These are phyloP conservation scores for Trogon melanurus DNA, from an alignment of 2,113 vertebrate species.

Conservation along the genomic window DNA sequence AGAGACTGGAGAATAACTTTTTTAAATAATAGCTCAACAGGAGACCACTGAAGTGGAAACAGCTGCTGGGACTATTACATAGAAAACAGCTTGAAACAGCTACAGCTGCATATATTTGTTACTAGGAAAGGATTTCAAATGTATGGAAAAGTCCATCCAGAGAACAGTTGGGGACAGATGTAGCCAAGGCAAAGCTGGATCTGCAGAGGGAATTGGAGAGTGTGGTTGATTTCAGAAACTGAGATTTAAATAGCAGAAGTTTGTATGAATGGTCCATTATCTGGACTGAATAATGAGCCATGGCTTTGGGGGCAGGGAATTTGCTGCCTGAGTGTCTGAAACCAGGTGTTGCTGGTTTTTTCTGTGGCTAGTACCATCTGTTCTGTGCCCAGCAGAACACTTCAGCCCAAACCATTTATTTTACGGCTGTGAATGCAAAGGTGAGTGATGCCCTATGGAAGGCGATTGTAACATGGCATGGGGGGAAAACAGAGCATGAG, in stretches of 20 bases:
- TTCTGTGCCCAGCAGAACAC: slow-evolving; percentile 57
- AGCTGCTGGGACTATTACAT: slow-evolving; percentile 20
- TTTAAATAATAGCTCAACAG: slow-evolving; percentile 7
- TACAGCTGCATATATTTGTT: neutral
- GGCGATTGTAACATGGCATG: neutral
- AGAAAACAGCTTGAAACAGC: slow-evolving; percentile 46
- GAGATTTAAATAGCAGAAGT: slow-evolving; percentile 63
- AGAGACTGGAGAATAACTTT: neutral
- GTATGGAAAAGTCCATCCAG: slow-evolving; percentile 29
- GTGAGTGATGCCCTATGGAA: slow-evolving; percentile 45
- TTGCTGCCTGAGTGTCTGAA: slow-evolving; percentile 42
- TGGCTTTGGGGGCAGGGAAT: slow-evolving; percentile 50
- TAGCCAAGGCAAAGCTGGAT: slow-evolving; percentile 40
- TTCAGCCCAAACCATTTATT: slow-evolving; percentile 61
- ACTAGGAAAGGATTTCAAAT: neutral
- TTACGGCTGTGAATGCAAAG: slow-evolving; percentile 18
- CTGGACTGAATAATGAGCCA: slow-evolving; percentile 61
- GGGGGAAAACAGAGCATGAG: neutral
- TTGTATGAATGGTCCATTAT: slow-evolving; percentile 54
- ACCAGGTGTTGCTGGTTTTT: slow-evolving; percentile 51
- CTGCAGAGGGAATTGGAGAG: slow-evolving; percentile 20
- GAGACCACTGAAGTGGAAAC: slow-evolving; percentile 24
- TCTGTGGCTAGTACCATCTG: slow-evolving; percentile 55
- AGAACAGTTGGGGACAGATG: slow-evolving; percentile 18
- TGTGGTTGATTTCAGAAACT: slow-evolving; percentile 22